Percentiles rank a stretch among this genome's conserved stretches.
Conservation (phyloP, 1,140 invertebrate species). For the Eufriesea mexicana region DNA sequence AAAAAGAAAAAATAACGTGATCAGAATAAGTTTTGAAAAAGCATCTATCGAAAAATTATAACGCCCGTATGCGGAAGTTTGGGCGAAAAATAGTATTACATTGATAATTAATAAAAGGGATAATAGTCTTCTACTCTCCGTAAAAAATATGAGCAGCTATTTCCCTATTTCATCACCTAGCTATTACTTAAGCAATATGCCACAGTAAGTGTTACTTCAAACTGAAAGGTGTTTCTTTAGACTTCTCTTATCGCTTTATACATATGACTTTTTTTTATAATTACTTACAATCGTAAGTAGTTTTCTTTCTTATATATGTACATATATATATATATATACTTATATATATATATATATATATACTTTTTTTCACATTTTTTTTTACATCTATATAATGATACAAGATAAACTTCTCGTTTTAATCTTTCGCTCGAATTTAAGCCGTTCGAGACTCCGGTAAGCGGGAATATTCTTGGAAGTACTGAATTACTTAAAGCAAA, state of each 20-base stretch:
- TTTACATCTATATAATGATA: slow-evolving; percentile 52
- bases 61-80: neutral
- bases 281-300: slow-evolving; percentile 17
- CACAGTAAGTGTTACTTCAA: slow-evolving; percentile 33
- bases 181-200: slow-evolving; percentile 48
- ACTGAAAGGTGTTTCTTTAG: slow-evolving; percentile 5
- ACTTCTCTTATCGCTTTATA: slow-evolving; percentile 10
- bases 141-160: slow-evolving; percentile 60
- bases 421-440: slow-evolving; percentile 21
- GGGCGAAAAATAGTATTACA: slow-evolving; percentile 18
- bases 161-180: slow-evolving; percentile 32
- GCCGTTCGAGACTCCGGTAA: slow-evolving; percentile 29
- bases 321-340: slow-evolving; percentile 42
- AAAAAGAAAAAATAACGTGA: neutral
- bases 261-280: slow-evolving; percentile 30
- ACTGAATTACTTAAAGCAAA: slow-evolving; percentile 39
- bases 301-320: slow-evolving; percentile 6
- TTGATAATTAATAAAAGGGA: slow-evolving; percentile 21
- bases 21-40: neutral
- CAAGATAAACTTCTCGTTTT: slow-evolving; percentile 20
- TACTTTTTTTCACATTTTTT: slow-evolving; percentile 31
- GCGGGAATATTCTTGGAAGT: slow-evolving; percentile 38
- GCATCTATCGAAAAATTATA: neutral
- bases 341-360: no score
- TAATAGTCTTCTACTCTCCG: slow-evolving; percentile 43